Base-by-base conservation (phyloP, 2,797 vertebrate genomes). In the Oreochromis grahami region DNA sequence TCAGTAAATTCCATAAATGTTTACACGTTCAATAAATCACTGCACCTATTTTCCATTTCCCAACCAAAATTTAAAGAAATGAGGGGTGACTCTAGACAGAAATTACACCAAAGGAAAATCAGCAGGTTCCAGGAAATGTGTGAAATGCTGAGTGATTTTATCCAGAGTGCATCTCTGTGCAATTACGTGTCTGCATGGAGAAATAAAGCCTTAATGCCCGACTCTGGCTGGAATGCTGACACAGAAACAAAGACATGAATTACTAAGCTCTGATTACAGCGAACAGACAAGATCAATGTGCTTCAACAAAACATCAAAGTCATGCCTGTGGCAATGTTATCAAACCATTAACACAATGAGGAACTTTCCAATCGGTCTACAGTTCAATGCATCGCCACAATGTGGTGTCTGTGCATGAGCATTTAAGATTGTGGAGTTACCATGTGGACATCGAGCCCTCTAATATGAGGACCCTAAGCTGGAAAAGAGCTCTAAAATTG, bases 221-320 rank as follows among this genome's bases (percentile, higher is more conserved):
- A 41, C n/a, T 68, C 14, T 45, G 68, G 41, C 41, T 48, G 68
- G 6, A 48, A 19, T 19, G 9, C 15, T 32, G 43, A 74, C 15
- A 72, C 43, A 48, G 68, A 48, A 19, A 72, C 68, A 50, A 32
- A 32, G 17, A 32, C 43, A n/a, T 48, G 55, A 88, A 84, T 72
- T 72, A 72, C 68, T 13, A 21, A 52, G 32, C 83, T 45, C 77
- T 60, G 80, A 89, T 82, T 53, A 76, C 38, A 86, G 84, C 5
- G 70, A 86, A 77, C 85, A 81, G 53, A 82, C 21, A 8, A 52
- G 89, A 92, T 93, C 92, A 83, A 93, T 94, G 80, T 32, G 38
- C 80, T 87, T 89, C 89, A 80, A 78, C 87, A 85, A 83, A 50
- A 86, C 7, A 82, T 94, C 92, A 72, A 93, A 86, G 83, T 91